A percentile compares a stretch with the other conserved stretches of the same genome.
These are phyloP conservation scores for Podarcis siculus DNA, from an alignment of 2,797 vertebrate species.

Conservation along the genomic window DNA sequence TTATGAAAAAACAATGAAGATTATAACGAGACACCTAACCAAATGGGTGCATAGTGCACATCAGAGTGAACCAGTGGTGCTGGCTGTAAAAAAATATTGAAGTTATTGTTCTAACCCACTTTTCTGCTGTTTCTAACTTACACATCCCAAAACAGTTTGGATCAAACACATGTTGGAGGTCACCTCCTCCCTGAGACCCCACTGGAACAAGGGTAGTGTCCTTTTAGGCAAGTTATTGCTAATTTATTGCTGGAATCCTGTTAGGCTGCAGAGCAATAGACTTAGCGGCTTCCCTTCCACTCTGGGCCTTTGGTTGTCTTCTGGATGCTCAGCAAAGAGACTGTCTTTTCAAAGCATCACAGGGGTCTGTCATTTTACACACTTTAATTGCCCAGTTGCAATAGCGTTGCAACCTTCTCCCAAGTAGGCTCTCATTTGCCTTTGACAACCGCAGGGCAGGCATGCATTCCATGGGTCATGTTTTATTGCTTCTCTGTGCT, in stretches of 20 bases:
- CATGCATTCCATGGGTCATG: not conserved
- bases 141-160: not conserved
- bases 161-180: not conserved
- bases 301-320: not conserved
- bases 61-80: not conserved
- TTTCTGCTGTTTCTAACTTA: not conserved
- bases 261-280: not conserved
- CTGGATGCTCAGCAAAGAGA: not conserved
- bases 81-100: not conserved
- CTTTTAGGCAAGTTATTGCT: too few species aligned
- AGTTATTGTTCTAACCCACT: not conserved
- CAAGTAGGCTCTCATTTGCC: too few species aligned
- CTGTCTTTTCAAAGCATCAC: not conserved
- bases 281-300: not conserved
- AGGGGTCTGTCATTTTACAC: too few species aligned
- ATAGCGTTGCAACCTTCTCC: too few species aligned
- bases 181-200: not conserved
- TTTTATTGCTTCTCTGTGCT: not conserved
- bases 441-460: not conserved
- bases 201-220: too few species aligned
- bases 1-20: not conserved
- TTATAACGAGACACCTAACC: too few species aligned
- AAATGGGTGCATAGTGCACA: not conserved
- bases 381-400: too few species aligned
- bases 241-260: not conserved